Conservation (phyloP, 2,797 vertebrate genomes). For the Catamblyrhynchus diadema region DNA sequence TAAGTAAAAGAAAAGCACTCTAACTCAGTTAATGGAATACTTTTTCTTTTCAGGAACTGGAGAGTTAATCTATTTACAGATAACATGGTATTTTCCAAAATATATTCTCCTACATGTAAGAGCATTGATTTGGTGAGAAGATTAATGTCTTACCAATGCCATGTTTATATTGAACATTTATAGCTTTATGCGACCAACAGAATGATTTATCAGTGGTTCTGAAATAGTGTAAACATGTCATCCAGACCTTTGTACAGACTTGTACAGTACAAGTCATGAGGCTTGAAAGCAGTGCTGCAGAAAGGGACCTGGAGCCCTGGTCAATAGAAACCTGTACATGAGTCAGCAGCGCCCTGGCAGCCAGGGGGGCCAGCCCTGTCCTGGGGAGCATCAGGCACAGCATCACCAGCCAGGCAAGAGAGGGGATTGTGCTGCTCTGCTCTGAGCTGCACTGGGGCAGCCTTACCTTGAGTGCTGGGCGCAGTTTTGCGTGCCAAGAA, state of each 20-base stretch:
- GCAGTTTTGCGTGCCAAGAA: fast-evolving
- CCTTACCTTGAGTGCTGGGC: background rate
- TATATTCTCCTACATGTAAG: background rate
- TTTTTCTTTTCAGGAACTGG: background rate
- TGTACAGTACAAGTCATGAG: background rate
- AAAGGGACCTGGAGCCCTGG: background rate
- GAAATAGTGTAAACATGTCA: background rate
- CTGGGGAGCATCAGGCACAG: background rate
- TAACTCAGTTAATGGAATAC: background rate
- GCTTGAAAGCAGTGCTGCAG: background rate
- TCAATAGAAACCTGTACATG: fast-evolving
- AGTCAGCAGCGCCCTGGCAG: background rate
- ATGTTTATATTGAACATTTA: background rate
- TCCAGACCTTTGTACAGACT: background rate
- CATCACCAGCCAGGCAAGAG: fast-evolving
- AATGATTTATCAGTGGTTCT: background rate
- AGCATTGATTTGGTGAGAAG: background rate
- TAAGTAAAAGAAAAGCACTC: background rate
- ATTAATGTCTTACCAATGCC: background rate
- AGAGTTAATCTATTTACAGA: background rate
- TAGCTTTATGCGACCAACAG: background rate
- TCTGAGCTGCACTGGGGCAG: fast-evolving
- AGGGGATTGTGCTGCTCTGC: background rate
- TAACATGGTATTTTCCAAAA: background rate
- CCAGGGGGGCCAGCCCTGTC: fast-evolving